Evolutionary conservation across 2,797 vertebrate species (phyloP), one percentile per base, ranked within the genome.

Genomic region (Molossus molossus): DNA sequence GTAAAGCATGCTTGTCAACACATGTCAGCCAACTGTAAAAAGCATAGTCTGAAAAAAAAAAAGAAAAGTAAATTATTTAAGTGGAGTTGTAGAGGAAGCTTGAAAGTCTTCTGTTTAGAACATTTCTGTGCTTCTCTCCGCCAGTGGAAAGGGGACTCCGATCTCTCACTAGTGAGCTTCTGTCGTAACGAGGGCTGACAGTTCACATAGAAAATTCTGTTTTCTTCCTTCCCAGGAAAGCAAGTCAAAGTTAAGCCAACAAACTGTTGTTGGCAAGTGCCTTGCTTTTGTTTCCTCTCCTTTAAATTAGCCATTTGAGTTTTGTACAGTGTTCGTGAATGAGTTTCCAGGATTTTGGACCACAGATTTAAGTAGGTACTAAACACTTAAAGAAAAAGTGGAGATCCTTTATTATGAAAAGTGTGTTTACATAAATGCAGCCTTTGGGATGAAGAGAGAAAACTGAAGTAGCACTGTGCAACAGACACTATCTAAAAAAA

Each of bases 21-120:
- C 97, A 98, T 98, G 98, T 98, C 98, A 99, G 97, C 97, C 96
- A 98, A 98, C 98, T 98, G 98, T 98, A 98, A 98, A 98, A 98
- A 98, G 98, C 97, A 98, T 97, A 98, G 98, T 98, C 98, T 98
- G 98, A 97, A 97, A 98, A 97, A 98, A 98, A 97, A 98, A 98
- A 98, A 97, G 98, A 98, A 98, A 99, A 98, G 98, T 99, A 98
- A 99, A 99, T 99, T 99, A 99, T 99, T 99, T 99, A 99, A 98
- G 98, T 98, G 98, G 97, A 98, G 98, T 98, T 98, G 98, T 98
- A 98, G 98, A 97, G 97, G 97, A 98, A 98, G 98, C 98, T 98
- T 99, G 98, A 99, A 99, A 99, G 98, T 98, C 98, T 98, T 98
- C 98, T 98, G 98, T 98, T 98, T 98, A 98, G 98, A 98, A 97